A percentile compares a stretch with the other conserved stretches of the same genome.
Evolutionary conservation across 2,888 invertebrate species (phyloP).

Genomic region (Deilephila elpenor): DNA sequence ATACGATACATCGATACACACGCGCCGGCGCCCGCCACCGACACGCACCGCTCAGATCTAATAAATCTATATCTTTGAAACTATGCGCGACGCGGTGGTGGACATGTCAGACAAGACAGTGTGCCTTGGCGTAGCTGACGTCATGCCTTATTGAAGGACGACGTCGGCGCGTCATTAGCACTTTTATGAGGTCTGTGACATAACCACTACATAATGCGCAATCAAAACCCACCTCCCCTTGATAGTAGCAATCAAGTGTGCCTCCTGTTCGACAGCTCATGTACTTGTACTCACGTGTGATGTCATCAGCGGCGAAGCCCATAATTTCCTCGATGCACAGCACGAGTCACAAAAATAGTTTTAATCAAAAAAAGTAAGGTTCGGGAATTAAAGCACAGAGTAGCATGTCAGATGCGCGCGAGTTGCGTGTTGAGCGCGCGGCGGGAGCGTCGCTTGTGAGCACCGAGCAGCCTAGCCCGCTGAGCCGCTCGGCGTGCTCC

Average conservation of each 20-base stretch:
- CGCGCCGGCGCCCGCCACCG: neutral
- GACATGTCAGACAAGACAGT: neutral
- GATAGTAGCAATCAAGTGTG: neutral
- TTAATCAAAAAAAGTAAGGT: slow-evolving; percentile 36
- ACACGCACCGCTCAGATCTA: neutral
- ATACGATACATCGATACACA: slow-evolving; percentile 22
- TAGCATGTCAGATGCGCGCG: slow-evolving; percentile 43
- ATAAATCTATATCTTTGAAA: too few relatives aligned
- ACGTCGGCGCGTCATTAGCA: slow-evolving; percentile 29
- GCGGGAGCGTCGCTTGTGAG: slow-evolving; percentile 24
- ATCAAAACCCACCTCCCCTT: neutral
- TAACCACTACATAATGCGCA: neutral
- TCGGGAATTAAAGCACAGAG: slow-evolving; percentile 27
- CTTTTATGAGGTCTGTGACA: slow-evolving; percentile 4
- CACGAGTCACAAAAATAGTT: slow-evolving; percentile 47
- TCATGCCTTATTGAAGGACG: slow-evolving; percentile 44
- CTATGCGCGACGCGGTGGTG: too few relatives aligned
- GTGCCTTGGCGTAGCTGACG: slow-evolving; percentile 45
- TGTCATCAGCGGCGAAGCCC: slow-evolving; percentile 61
- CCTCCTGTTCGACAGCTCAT: neutral
- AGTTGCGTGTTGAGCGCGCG: slow-evolving; percentile 39
- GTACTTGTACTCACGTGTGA: slow-evolving; percentile 63
- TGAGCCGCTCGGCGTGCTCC: slow-evolving; percentile 38
- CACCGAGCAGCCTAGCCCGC: neutral
- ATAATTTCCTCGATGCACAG: slow-evolving; percentile 55